phyloP scores from a whole-genome alignment of 2,797 vertebrate genomes.

The Artibeus lituratus region DNA sequence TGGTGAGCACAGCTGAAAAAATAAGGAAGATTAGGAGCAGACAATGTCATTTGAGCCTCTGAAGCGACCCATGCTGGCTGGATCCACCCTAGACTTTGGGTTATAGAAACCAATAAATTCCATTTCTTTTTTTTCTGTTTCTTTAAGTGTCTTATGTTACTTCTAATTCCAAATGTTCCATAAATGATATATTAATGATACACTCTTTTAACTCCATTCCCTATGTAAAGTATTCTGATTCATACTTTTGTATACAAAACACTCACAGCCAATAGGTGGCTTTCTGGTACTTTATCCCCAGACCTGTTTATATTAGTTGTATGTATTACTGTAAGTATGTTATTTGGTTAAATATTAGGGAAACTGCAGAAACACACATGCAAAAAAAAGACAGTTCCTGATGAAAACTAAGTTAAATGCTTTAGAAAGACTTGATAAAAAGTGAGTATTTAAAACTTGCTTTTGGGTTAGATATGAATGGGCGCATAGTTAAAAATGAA shows the following conservation, averaged over 20 bases:
- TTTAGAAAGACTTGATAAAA: constrained; percentile 33
- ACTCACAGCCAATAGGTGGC: not conserved
- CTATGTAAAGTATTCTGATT: not conserved
- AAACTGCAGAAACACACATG: not conserved
- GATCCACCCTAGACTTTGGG: not conserved
- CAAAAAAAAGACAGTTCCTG: constrained; percentile 13
- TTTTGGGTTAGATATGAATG: constrained; percentile 4
- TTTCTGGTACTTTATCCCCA: not conserved
- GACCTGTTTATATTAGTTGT: constrained; percentile 8
- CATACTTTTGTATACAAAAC: not conserved
- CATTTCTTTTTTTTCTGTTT: not conserved
- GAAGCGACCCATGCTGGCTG: not conserved
- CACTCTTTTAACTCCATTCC: constrained; percentile 7
- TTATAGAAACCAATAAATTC: not conserved
- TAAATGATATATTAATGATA: not conserved
- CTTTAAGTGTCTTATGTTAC: not conserved
- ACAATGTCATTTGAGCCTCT: not conserved
- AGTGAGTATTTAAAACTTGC: constrained; percentile 7
- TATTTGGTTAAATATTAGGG: constrained; percentile 29
- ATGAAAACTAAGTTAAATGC: constrained; percentile 7
- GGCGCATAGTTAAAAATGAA: constrained; percentile 13
- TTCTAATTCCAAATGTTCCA: constrained; percentile 6
- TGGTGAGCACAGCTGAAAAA: not conserved
- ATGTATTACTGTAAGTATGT: constrained; percentile 24
- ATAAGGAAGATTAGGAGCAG: not conserved